These are phyloP conservation scores for Dascyllus trimaculatus DNA, from an alignment of 2,113 vertebrate genomes.

Conservation along the genomic window DNA sequence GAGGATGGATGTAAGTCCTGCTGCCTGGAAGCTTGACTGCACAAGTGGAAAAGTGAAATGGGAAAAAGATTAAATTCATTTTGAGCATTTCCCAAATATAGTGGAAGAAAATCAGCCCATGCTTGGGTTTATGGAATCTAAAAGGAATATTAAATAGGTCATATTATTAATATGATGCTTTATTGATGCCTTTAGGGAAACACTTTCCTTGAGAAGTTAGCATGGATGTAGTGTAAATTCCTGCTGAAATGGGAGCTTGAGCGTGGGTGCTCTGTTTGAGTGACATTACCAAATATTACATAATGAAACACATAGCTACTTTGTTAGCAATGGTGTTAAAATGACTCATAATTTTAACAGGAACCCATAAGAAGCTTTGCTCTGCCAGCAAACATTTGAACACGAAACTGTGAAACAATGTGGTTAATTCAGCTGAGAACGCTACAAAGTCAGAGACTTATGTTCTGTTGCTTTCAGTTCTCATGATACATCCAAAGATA, in stretches of 20 bases:
- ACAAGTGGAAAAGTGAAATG: slow-evolving; percentile 15
- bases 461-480: background rate
- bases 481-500: background rate
- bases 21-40: slow-evolving; percentile 87
- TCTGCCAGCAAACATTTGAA: slow-evolving; percentile 56
- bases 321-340: slow-evolving; percentile 54
- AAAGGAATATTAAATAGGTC: background rate
- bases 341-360: slow-evolving; percentile 69
- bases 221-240: background rate
- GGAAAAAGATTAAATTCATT: background rate
- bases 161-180: background rate
- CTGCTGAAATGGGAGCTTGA: background rate
- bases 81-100: background rate
- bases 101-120: background rate
- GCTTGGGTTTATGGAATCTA: background rate
- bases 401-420: slow-evolving; percentile 43
- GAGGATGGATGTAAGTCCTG: slow-evolving; percentile 87
- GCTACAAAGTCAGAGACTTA: background rate
- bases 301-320: slow-evolving; percentile 61
- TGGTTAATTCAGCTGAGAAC: slow-evolving; percentile 6
- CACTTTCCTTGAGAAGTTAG: background rate
- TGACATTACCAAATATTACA: slow-evolving; percentile 54
- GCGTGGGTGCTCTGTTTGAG: slow-evolving; percentile 41
- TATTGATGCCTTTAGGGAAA: background rate
- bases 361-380: slow-evolving; percentile 49